A percentile compares a stretch with the other conserved stretches of the same genome.
Evolutionary conservation across 1,140 invertebrate genomes (phyloP).

Genomic region (Drosophila trapezifrons): DNA sequence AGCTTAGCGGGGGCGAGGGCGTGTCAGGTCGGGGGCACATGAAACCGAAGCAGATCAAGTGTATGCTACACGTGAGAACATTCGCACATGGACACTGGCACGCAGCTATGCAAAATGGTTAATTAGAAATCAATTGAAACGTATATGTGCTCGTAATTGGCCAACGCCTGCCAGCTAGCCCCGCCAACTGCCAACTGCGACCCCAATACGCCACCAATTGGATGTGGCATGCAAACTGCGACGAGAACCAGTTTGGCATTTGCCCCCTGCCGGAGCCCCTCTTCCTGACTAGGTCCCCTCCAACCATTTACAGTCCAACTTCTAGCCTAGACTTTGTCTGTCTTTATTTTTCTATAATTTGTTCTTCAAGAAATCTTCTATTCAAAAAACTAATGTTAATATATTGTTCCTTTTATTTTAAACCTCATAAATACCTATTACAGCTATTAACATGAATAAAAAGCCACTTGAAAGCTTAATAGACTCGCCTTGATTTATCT

Average conservation of each 20-base stretch:
- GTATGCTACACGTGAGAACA: constrained; percentile 41
- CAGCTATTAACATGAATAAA: too few species aligned
- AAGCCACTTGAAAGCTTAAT: too few species aligned
- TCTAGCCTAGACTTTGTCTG: neutral
- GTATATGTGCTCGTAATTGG: constrained; percentile 60
- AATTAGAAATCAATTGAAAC: constrained; percentile 81
- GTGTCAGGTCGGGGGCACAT: constrained; percentile 14
- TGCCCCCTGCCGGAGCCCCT: neutral
- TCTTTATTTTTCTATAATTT: too few species aligned
- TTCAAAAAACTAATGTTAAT: neutral
- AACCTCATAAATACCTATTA: too few species aligned
- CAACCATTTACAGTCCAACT: constrained; percentile 2
- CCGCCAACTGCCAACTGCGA: constrained; percentile 49
- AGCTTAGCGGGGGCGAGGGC: neutral
- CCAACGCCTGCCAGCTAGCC: constrained; percentile 38
- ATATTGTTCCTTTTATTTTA: too few species aligned
- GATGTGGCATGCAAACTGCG: constrained; percentile 39
- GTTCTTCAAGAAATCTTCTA: neutral
- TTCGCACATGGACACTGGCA: constrained; percentile 22
- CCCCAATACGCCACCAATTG: constrained; percentile 63
- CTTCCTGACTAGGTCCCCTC: neutral
- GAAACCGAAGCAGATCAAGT: constrained; percentile 71
- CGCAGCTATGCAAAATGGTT: constrained; percentile 63
- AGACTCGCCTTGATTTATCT: too few species aligned
- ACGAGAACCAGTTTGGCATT: constrained; percentile 59